Base-by-base conservation (phyloP, 2,113 vertebrate species). In the Psammodynastes pulverulentus region DNA sequence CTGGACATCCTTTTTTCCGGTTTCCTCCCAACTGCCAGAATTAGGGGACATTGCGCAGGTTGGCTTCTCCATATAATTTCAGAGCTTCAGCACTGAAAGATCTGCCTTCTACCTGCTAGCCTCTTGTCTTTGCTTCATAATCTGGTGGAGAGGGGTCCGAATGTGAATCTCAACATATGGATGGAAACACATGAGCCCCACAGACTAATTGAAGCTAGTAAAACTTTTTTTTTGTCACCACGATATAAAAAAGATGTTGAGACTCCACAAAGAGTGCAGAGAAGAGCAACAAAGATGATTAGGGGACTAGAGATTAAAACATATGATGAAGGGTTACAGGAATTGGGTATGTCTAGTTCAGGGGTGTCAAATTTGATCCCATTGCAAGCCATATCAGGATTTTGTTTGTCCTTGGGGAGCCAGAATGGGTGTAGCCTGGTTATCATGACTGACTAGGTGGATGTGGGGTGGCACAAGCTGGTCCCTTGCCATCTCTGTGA, bases 381-480 rank as follows among this genome's bases (percentile, higher is more conserved):
- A 53, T 21, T 53, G 52, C 0, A 5, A 19, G 52, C 52, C 52
- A 6, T 21, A 53, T 53, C 52, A 21, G 52, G 52, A 53, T 53
- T 53, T 53, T 53, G 52, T 53, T 53, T 53, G 19, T 21, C 19
- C 19, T 53, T 53, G 17, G 4, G 52, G 52, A 12, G 17, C 4
- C 52, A 53, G 52, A 1, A 5, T 21, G 19, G 53, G 19, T 1
- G 5, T 54, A 1, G 53, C 53, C 19, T 54, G 5, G 52, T 53
- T 0, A 1, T 12, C 13, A 0, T 3, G 13, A 19, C 53, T 23
- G 5, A 6, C 19, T 54, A 1, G 5, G 19, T 54, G 4, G 19
- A 1, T 0, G 5, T 5, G 19, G 5, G 52, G 0, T 53, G 52
- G 52, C 52, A 53, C 1, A 1, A 12, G 52, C 19, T 1, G 5